phyloP scores from a whole-genome alignment of 2,888 invertebrate species.

The Trachelus stipa region DNA sequence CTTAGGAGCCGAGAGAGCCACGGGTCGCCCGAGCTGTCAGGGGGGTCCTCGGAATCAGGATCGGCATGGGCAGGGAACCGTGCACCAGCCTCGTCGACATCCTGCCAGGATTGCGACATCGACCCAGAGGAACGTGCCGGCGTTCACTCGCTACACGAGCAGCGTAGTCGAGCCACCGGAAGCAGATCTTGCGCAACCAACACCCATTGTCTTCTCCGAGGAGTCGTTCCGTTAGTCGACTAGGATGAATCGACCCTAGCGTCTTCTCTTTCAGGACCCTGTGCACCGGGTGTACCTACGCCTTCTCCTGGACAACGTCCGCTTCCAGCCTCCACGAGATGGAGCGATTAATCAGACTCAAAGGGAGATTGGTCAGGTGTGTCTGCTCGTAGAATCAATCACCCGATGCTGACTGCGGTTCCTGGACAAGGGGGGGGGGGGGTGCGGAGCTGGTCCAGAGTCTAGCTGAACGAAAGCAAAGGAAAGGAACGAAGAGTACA shows the following conservation, averaged over 20 bases:
- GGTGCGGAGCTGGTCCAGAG: neutral
- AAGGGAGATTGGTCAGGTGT: neutral
- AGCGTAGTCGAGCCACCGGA: slow-evolving; percentile 40
- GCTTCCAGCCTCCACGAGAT: neutral
- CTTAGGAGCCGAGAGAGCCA: slow-evolving; percentile 14
- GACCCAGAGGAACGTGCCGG: neutral
- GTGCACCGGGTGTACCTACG: neutral
- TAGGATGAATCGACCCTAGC: slow-evolving; percentile 36
- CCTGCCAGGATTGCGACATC: slow-evolving; percentile 61
- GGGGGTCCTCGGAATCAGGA: slow-evolving; percentile 46
- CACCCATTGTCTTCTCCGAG: slow-evolving; percentile 57
- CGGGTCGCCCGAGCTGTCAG: slow-evolving; percentile 4
- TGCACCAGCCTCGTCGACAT: slow-evolving; percentile 64
- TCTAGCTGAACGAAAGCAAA: neutral
- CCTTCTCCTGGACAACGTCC: neutral
- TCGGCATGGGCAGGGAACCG: slow-evolving; percentile 53
- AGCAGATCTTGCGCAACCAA: slow-evolving; percentile 58
- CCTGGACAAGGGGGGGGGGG: neutral
- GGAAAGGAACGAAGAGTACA: neutral
- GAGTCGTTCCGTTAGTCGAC: slow-evolving; percentile 34
- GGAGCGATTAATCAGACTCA: neutral
- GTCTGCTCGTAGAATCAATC: neutral
- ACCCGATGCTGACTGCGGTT: neutral
- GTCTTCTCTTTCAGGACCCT: slow-evolving; percentile 22
- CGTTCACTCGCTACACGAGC: slow-evolving; percentile 9